Evolutionary conservation across 2,113 vertebrate genomes (phyloP), one percentile per base, ranked within the genome.

Genomic region (Notothenia coriiceps): DNA sequence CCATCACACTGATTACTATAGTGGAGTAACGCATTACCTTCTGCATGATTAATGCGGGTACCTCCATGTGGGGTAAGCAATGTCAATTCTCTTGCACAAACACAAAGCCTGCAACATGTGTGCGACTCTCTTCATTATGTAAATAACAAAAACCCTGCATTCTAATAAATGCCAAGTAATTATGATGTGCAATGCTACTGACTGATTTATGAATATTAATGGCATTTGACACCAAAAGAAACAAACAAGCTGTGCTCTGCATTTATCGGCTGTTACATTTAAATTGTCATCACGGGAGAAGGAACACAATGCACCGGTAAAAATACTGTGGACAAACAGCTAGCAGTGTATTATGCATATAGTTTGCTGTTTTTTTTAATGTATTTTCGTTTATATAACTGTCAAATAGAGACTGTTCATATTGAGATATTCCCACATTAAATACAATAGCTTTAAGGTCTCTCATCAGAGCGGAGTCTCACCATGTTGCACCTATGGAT

Each of bases 151-250:
- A 79, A 79, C 67, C 29, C 46, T 57, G 68, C 62, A 52, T 70
- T 70, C 64, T 75, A 68, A 77, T 78, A 81, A 84, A 87, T 78
- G 64, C 63, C 56, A 77, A 83, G 50, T 79, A 81, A 90, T 88
- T 87, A 68, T 1, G 83, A 76, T 85, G 63, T 86, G 77, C 70
- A 76, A 67, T 55, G 65, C 43, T 69, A 44, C 73, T 57, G 69
- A 51, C 61, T 64, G 77, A 84, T 83, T 55, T 76, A 85, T 90
- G 60, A 85, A 88, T 88, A 86, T 85, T 75, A 81, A 88, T 81
- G 50, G 9, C 0, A 59, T 86, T 49, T 79, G 68, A 70, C 67
- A 69, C 57, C 61, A 70, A 78, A 40, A 77, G 7, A 70, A 66
- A 73, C 69, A 77, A 84, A 71, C 55, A 61, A 66, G 70, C 65